Conservation (phyloP, 2,113 vertebrate species). For the Caretta caretta region DNA sequence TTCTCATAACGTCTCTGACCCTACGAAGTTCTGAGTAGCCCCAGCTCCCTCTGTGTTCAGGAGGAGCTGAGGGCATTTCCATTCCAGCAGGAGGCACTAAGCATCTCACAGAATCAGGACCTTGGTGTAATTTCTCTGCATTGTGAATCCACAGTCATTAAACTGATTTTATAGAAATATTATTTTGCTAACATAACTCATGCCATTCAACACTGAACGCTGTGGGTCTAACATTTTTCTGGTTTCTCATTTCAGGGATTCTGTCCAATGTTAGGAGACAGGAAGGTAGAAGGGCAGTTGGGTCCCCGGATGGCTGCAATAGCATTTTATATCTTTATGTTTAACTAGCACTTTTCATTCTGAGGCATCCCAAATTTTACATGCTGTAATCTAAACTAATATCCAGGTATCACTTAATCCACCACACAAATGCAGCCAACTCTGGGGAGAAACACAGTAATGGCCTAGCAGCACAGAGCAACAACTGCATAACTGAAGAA, state of each 20-base stretch:
- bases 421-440: not conserved
- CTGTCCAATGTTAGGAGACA: rapidly evolving
- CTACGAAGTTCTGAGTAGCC: not conserved
- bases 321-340: not conserved
- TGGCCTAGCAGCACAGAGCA: not conserved
- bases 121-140: not conserved
- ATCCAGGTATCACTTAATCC: not conserved
- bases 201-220: not conserved
- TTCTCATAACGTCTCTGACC: not conserved
- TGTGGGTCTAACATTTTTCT: rapidly evolving
- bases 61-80: not conserved
- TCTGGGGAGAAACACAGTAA: not conserved
- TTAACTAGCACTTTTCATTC: not conserved
- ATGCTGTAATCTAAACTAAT: not conserved
- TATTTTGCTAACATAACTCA: not conserved
- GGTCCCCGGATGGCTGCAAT: rapidly evolving
- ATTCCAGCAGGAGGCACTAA: not conserved
- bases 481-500: not conserved
- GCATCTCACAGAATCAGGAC: not conserved
- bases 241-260: rapidly evolving
- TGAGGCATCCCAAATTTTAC: not conserved
- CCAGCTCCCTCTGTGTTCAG: not conserved
- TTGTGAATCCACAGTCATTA: not conserved
- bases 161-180: not conserved
- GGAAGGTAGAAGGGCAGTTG: not conserved